These are phyloP conservation scores for Holothuria scabra DNA, from an alignment of 53 echinoderm and acorn worm species.

Conservation along the genomic window DNA sequence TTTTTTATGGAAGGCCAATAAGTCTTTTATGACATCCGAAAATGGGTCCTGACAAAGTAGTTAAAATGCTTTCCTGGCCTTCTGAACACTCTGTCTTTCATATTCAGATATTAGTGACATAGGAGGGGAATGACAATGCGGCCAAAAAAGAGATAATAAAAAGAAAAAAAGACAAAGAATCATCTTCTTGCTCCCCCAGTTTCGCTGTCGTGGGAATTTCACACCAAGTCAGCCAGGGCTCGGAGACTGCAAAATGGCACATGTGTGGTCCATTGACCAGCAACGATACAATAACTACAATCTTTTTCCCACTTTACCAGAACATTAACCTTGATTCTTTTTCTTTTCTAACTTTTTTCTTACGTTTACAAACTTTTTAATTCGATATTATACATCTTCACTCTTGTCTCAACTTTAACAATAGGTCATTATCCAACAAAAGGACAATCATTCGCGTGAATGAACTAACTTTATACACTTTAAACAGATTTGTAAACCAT, in stretches of 20 bases:
- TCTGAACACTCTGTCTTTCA: no score
- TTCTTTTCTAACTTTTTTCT: slow-evolving; percentile 16
- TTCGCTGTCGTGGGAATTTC: slow-evolving; percentile 42
- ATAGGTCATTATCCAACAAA: slow-evolving; percentile 41
- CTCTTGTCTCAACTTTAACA: slow-evolving; percentile 5
- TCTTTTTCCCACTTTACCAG: not conserved
- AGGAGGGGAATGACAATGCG: no score
- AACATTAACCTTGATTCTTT: slow-evolving; percentile 46
- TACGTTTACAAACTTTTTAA: slow-evolving; percentile 27
- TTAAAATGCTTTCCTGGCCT: no score
- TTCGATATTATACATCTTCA: not conserved
- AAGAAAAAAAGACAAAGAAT: not conserved
- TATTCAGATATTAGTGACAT: no score
- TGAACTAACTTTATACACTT: slow-evolving; percentile 38
- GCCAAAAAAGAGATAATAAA: no score
- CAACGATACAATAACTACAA: not conserved
- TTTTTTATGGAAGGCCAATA: no score
- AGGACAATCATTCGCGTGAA: slow-evolving; percentile 9
- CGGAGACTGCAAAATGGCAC: not conserved
- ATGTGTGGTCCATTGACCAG: not conserved
- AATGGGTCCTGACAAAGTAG: no score
- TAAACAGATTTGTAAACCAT: slow-evolving; percentile 30
- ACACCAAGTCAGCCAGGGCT: slow-evolving; percentile 3
- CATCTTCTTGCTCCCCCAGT: not conserved
- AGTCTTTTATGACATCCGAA: no score